Conservation (phyloP, 30 jellyfish, hydroid and myxozoan genomes). For the Rhopilema esculentum region DNA sequence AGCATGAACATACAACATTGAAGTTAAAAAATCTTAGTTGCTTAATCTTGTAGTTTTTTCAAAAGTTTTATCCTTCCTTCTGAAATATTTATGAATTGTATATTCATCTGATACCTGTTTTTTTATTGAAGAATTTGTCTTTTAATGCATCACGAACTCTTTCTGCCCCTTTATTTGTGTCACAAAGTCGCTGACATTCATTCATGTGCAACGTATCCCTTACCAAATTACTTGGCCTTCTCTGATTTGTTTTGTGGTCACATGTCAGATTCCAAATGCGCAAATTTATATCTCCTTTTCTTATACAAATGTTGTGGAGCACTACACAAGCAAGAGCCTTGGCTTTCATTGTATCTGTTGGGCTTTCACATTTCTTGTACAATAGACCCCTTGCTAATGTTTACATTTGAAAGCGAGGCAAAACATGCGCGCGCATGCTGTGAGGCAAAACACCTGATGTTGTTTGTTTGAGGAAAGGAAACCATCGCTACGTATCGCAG, state of each 20-base stretch:
- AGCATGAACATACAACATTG: slow-evolving; percentile 1
- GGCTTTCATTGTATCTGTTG: slow-evolving; percentile 9
- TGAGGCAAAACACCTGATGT: slow-evolving; percentile 6
- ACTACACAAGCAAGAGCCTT: slow-evolving; percentile 63
- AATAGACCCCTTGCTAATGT: slow-evolving; percentile 27
- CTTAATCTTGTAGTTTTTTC: slow-evolving; percentile 15
- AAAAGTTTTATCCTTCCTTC: slow-evolving; percentile 11
- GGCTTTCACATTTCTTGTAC: slow-evolving; percentile 46
- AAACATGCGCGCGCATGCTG: slow-evolving; percentile 43
- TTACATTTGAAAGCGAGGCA: background rate
- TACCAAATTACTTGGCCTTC: slow-evolving; percentile 27
- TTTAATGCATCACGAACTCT: slow-evolving; percentile 32
- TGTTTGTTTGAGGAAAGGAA: background rate
- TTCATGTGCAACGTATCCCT: slow-evolving; percentile 35
- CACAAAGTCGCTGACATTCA: slow-evolving; percentile 22
- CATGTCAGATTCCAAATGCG: slow-evolving; percentile 30
- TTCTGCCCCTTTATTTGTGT: slow-evolving; percentile 15
- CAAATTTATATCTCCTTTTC: slow-evolving; percentile 24
- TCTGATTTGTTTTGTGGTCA: slow-evolving; percentile 30
- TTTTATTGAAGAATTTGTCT: slow-evolving; percentile 23
- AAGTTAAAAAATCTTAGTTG: slow-evolving; percentile 9
- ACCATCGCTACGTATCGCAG: background rate
- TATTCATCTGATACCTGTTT: background rate
- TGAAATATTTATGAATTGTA: slow-evolving; percentile 4
- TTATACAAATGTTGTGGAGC: slow-evolving; percentile 66